Evolutionary conservation across 1,140 invertebrate species (phyloP).

Genomic region (Plectrocnemia conspersa): DNA sequence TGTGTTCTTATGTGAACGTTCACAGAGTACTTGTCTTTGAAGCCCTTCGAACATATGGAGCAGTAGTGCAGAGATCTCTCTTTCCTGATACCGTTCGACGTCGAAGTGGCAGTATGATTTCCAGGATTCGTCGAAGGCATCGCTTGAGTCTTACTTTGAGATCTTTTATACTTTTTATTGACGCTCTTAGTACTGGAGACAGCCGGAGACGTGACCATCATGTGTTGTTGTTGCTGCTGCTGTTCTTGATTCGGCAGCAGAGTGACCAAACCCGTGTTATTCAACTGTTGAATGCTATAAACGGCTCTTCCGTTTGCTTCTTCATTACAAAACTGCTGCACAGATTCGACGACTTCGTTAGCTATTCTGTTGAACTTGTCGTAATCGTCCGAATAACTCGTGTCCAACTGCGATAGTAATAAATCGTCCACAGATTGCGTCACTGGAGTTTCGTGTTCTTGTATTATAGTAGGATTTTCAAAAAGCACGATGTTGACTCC

Average conservation of each 20-base stretch:
- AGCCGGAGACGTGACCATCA: slow-evolving; percentile 48
- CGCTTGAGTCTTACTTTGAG: slow-evolving; percentile 44
- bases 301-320: slow-evolving; percentile 54
- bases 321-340: slow-evolving; percentile 65
- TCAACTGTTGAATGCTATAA: slow-evolving; percentile 51
- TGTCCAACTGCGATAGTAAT: slow-evolving; percentile 63
- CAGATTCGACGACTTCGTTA: slow-evolving; percentile 65
- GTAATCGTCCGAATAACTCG: slow-evolving; percentile 65
- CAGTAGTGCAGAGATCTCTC: slow-evolving; percentile 85
- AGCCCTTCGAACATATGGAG: slow-evolving; percentile 86
- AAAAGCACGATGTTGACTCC: slow-evolving; percentile 49
- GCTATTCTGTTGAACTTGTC: slow-evolving; percentile 71
- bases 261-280: slow-evolving; percentile 47
- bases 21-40: slow-evolving; percentile 91
- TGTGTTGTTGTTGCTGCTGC: slow-evolving; percentile 49
- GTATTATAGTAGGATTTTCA: slow-evolving; percentile 44
- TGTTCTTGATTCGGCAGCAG: slow-evolving; percentile 49
- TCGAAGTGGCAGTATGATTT: slow-evolving; percentile 49
- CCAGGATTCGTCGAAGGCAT: slow-evolving; percentile 38
- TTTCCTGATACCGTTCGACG: slow-evolving; percentile 62
- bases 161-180: slow-evolving; percentile 52
- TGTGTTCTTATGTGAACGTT: slow-evolving; percentile 89
- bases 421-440: slow-evolving; percentile 66
- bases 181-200: slow-evolving; percentile 53
- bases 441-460: slow-evolving; percentile 54